Percentiles rank a stretch among this genome's conserved stretches.
phyloP scores from a whole-genome alignment of 2,113 vertebrate genomes.

The Datnioides undecimradiatus region DNA sequence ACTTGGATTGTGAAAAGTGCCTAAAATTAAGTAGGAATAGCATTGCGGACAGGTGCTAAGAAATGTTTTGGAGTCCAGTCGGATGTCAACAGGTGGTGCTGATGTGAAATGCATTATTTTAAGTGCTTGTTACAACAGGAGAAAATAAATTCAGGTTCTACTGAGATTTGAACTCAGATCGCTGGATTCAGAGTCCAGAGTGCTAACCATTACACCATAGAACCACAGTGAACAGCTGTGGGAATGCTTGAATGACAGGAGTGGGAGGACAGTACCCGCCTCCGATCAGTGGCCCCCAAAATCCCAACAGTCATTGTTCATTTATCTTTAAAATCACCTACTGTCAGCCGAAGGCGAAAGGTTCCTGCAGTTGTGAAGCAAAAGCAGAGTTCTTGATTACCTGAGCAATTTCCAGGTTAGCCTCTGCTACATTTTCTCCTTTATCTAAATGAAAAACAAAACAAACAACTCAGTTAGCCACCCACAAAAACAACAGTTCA shows the following conservation, averaged over 20 bases:
- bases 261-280: no score
- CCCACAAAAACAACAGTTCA: not conserved
- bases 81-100: no score
- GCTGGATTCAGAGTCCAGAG: slow-evolving; percentile 89
- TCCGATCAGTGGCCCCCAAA: not conserved
- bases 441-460: slow-evolving; percentile 52
- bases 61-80: no score
- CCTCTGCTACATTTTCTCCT: slow-evolving; percentile 66
- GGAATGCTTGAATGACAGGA: no score
- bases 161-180: slow-evolving; percentile 87
- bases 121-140: no score
- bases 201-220: slow-evolving; percentile 90
- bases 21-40: no score
- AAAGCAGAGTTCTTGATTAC: slow-evolving; percentile 46
- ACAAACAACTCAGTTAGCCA: not conserved
- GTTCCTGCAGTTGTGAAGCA: no score
- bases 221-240: no score
- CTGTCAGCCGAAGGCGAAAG: not conserved
- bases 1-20: no score
- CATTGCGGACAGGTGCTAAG: no score
- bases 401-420: slow-evolving; percentile 75
- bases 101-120: no score
- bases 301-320: fast-evolving
- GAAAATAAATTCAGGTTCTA: no score
- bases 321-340: not conserved